These are phyloP conservation scores for Drosophila bocki DNA, from an alignment of 1,140 invertebrate species.

Conservation along the genomic window DNA sequence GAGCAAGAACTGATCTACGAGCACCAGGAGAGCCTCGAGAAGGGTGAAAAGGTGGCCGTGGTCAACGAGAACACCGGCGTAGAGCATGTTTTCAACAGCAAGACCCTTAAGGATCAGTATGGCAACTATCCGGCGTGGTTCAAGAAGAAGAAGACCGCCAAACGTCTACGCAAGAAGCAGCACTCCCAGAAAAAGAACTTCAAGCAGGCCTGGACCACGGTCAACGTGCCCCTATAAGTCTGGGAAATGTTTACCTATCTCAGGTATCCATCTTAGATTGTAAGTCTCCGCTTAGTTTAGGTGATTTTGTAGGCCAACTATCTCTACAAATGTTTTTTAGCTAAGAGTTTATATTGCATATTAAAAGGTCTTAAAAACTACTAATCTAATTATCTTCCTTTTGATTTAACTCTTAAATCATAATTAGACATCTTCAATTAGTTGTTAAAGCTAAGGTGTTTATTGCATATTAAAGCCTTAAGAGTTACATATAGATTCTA, in stretches of 20 bases:
- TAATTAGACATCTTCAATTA: background rate
- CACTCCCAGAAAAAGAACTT: slow-evolving; percentile 80
- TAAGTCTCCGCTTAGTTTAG: slow-evolving; percentile 50
- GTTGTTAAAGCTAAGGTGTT: slow-evolving; percentile 33
- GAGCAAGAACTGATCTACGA: slow-evolving; percentile 71
- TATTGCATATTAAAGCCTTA: slow-evolving; percentile 40
- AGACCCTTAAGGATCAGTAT: slow-evolving; percentile 87
- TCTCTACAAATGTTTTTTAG: slow-evolving; percentile 53
- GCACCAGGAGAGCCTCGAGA: slow-evolving; percentile 80
- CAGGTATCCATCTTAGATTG: slow-evolving; percentile 43
- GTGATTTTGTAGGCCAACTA: slow-evolving; percentile 39
- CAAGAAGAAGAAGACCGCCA: slow-evolving; percentile 86
- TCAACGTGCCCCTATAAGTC: slow-evolving; percentile 77
- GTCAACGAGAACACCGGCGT: slow-evolving; percentile 85
- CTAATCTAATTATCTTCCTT: background rate
- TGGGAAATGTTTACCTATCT: background rate
- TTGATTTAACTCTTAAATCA: background rate
- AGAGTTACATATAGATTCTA: slow-evolving; percentile 33
- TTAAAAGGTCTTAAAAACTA: slow-evolving; percentile 63
- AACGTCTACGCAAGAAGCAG: slow-evolving; percentile 86
- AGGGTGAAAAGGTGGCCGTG: slow-evolving; percentile 77
- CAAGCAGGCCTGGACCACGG: slow-evolving; percentile 85
- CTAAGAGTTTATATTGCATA: slow-evolving; percentile 58
- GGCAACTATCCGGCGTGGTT: slow-evolving; percentile 89
- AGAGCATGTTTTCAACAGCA: slow-evolving; percentile 86